A percentile compares a stretch with the other conserved stretches of the same genome.
These are phyloP conservation scores for Danaus plexippus DNA, from an alignment of 1,140 invertebrate species.

Conservation along the genomic window DNA sequence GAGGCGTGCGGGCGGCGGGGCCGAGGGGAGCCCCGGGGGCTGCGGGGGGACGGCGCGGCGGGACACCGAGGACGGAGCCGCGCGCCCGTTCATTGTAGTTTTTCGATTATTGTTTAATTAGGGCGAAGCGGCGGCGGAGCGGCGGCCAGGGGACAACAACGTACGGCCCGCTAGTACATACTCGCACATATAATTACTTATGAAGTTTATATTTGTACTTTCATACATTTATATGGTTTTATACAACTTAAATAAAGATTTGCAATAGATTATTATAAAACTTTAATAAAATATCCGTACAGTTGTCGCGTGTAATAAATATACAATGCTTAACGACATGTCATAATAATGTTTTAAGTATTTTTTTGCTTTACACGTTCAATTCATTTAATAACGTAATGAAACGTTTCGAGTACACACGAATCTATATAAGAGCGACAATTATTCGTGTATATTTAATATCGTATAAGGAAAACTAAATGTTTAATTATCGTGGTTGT, in stretches of 20 bases:
- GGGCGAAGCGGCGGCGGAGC: slow-evolving; percentile 69
- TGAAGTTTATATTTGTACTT: no score
- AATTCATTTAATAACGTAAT: no score
- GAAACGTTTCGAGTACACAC: no score
- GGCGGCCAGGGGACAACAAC: slow-evolving; percentile 51
- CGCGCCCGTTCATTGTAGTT: slow-evolving; percentile 70
- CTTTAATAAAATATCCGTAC: no score
- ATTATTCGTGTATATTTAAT: neutral
- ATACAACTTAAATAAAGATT: no score
- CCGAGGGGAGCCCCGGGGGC: slow-evolving; percentile 19
- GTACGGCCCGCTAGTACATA: slow-evolving; percentile 41
- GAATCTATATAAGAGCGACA: neutral
- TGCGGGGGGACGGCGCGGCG: slow-evolving; percentile 27
- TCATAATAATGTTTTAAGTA: no score
- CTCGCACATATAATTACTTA: slow-evolving; percentile 1
- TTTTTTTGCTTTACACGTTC: no score
- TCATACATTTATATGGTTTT: no score
- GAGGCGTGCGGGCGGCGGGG: slow-evolving; percentile 24
- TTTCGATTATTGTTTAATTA: slow-evolving; percentile 72
- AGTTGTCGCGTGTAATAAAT: no score
- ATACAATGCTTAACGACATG: no score
- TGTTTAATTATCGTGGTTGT: slow-evolving; percentile 31
- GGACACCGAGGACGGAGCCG: slow-evolving; percentile 56
- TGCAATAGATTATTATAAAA: no score
- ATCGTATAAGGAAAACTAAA: slow-evolving; percentile 4